phyloP scores from a whole-genome alignment of 2,113 vertebrate species.

The Pipra filicauda region DNA sequence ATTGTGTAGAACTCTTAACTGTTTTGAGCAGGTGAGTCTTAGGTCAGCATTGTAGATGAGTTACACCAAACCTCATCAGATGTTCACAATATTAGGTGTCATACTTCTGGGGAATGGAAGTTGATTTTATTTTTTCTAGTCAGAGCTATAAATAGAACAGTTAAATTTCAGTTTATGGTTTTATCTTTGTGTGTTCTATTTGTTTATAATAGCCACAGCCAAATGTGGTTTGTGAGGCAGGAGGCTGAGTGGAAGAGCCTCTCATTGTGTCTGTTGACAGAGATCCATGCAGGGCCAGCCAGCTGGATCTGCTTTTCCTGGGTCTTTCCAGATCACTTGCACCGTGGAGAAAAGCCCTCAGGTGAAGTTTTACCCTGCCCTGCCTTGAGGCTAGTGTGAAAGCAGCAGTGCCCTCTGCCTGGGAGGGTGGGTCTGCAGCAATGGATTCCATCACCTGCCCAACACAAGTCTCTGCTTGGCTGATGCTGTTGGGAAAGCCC shows the following conservation, averaged over 20 bases:
- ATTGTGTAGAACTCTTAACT: background rate
- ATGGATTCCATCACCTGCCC: accelerated
- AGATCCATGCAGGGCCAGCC: background rate
- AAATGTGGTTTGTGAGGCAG: background rate
- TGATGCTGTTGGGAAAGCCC: accelerated
- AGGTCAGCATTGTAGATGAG: background rate
- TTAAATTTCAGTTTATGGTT: background rate
- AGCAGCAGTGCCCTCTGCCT: background rate
- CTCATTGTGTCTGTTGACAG: background rate
- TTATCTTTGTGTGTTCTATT: background rate
- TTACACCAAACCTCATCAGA: background rate
- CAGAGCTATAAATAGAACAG: background rate
- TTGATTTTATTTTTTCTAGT: background rate
- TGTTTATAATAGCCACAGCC: background rate
- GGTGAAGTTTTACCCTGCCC: background rate
- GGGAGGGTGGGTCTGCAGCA: background rate
- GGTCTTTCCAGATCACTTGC: background rate
- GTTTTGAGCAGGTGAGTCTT: background rate
- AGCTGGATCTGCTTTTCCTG: background rate
- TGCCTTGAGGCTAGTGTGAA: background rate
- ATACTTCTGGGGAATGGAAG: background rate
- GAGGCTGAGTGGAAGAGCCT: background rate
- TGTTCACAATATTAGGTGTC: accelerated
- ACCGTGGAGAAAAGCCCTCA: background rate
- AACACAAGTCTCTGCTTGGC: accelerated